These are phyloP conservation scores for Apamea sordens DNA, from an alignment of 2,888 invertebrate species.

Conservation along the genomic window DNA sequence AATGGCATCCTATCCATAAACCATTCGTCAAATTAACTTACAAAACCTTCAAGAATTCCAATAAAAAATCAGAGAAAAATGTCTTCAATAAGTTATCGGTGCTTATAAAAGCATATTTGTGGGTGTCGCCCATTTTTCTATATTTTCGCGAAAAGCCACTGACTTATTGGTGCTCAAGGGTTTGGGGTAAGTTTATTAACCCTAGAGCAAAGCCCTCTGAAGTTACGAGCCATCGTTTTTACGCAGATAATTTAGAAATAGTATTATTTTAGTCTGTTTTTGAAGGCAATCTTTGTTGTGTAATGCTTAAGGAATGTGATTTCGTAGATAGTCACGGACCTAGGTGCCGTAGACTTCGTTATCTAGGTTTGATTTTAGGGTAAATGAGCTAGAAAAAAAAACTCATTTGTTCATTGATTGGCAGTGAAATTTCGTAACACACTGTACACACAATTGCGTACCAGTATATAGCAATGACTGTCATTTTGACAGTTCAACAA, in stretches of 20 bases:
- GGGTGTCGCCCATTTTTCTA: conserved; percentile 45
- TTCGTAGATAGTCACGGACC: background rate
- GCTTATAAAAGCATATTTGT: conserved; percentile 1
- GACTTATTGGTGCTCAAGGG: conserved; percentile 42
- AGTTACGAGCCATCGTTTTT: conserved; percentile 25
- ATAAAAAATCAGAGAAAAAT: conserved; percentile 6
- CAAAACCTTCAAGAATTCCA: background rate
- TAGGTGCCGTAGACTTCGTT: background rate
- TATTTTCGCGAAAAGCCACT: conserved; percentile 55
- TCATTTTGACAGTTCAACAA: no score
- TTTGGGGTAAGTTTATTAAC: conserved; percentile 60
- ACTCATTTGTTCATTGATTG: background rate
- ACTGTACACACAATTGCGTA: no score
- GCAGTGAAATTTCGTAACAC: no score
- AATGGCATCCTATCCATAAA: background rate
- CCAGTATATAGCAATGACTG: no score
- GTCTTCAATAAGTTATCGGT: conserved; percentile 7
- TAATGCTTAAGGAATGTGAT: background rate
- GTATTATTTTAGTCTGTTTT: background rate
- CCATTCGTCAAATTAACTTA: conserved; percentile 5
- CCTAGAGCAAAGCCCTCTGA: conserved; percentile 47
- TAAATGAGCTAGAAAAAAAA: background rate
- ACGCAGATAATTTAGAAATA: conserved; percentile 26
- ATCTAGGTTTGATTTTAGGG: no score
- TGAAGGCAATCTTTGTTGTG: background rate